These are phyloP conservation scores for Tenthredo mesomela DNA, from an alignment of 2,888 invertebrate species.

Conservation along the genomic window DNA sequence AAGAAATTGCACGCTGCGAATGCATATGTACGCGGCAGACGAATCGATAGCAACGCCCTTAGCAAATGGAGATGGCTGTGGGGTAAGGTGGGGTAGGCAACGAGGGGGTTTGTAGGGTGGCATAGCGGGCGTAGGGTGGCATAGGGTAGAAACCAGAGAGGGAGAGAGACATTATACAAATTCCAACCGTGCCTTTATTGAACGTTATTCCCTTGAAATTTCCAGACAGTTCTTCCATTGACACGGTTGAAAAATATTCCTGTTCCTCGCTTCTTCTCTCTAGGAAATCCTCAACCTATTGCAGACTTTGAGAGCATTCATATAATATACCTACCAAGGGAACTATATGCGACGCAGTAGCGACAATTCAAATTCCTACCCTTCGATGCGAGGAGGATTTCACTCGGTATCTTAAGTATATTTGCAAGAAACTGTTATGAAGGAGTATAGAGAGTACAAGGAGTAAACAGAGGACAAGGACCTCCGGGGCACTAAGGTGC, in stretches of 20 bases:
- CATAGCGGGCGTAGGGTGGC: conserved; percentile 35
- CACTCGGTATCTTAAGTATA: neutral
- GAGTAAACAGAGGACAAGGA: neutral
- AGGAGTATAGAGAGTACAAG: too few relatives aligned
- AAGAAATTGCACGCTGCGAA: conserved; percentile 48
- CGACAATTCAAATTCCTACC: neutral
- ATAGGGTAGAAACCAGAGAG: conserved; percentile 46
- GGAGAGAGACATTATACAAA: conserved; percentile 49
- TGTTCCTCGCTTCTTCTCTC: neutral
- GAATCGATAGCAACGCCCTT: conserved; percentile 53
- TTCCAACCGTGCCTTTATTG: conserved; percentile 50
- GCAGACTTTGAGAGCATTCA: neutral
- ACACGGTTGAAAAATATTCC: conserved; percentile 36
- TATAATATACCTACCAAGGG: neutral
- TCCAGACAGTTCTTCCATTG: conserved; percentile 42
- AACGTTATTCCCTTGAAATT: conserved; percentile 51
- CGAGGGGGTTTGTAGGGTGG: conserved; percentile 42
- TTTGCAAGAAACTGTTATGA: neutral
- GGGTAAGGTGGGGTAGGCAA: conserved; percentile 33
- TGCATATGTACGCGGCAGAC: conserved; percentile 48
- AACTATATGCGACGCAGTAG: neutral
- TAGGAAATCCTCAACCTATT: conserved; percentile 14
- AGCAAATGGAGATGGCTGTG: conserved; percentile 49
- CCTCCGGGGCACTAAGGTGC: neutral
- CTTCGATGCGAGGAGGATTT: neutral